Conservation (phyloP, 2,113 vertebrate species). For the Carassius gibelio region DNA sequence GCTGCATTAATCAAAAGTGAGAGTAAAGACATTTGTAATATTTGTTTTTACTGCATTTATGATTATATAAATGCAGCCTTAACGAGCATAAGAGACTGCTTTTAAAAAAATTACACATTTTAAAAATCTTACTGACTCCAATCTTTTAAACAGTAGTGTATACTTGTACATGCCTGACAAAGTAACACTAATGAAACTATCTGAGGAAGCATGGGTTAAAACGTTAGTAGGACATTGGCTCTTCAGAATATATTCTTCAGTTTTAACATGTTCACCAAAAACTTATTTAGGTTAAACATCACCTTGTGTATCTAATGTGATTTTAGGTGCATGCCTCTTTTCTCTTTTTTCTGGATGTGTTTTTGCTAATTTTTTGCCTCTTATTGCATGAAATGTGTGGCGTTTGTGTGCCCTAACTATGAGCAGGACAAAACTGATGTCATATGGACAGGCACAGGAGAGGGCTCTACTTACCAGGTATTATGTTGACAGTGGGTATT, state of each 20-base stretch:
- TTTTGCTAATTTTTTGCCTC: constrained; percentile 83
- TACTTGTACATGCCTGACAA: too few species aligned
- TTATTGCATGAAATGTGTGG: constrained; percentile 82
- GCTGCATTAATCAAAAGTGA: too few species aligned
- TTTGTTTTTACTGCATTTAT: too few species aligned
- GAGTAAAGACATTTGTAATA: too few species aligned
- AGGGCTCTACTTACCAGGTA: constrained; percentile 97
- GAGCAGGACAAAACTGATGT: constrained; percentile 98
- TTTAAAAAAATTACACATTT: too few species aligned
- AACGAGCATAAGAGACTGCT: too few species aligned
- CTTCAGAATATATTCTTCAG: not conserved
- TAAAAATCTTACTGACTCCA: too few species aligned
- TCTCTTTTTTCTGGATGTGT: constrained; percentile 54
- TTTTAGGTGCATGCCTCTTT: constrained; percentile 67
- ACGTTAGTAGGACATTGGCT: not conserved
- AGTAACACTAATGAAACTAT: too few species aligned
- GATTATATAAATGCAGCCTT: too few species aligned
- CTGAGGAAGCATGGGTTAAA: not conserved
- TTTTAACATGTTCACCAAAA: not conserved
- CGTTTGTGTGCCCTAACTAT: constrained; percentile 88
- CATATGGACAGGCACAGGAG: constrained; percentile 96
- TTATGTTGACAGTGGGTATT: constrained; percentile 68
- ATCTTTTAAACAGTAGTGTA: too few species aligned
- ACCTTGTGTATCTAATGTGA: constrained; percentile 62
- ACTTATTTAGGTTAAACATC: not conserved